phyloP scores from a whole-genome alignment of 2,113 vertebrate species.

The Dolichotis patagonum region DNA sequence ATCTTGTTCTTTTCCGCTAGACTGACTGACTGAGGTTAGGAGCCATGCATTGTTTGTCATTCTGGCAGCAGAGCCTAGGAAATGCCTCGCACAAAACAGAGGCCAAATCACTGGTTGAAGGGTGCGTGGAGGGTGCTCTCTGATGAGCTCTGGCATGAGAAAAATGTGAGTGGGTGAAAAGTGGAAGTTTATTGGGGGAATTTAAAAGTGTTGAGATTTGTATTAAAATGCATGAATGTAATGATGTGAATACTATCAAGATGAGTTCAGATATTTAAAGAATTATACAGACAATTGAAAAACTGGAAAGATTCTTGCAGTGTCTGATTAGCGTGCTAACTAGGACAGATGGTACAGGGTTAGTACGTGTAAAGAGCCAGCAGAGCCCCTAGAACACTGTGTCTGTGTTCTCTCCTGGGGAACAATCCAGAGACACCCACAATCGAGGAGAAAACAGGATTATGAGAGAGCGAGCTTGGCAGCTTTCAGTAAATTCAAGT shows the following conservation, averaged over 20 bases:
- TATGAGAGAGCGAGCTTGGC: background rate
- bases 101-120: background rate
- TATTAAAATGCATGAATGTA: background rate
- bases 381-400: background rate
- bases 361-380: background rate
- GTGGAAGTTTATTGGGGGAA: background rate
- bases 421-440: background rate
- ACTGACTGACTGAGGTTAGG: background rate
- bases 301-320: background rate
- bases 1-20: background rate
- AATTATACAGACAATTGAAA: constrained; percentile 36
- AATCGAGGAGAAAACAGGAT: background rate
- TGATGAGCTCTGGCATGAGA: background rate
- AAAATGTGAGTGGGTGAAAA: background rate
- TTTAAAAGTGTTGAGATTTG: constrained; percentile 32
- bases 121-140: background rate
- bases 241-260: background rate
- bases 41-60: background rate
- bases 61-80: background rate
- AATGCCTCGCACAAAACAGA: background rate
- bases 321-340: background rate
- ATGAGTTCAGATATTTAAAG: constrained; percentile 46
- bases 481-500: background rate
- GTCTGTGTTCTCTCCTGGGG: background rate
- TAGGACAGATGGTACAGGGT: background rate